phyloP scores from a whole-genome alignment of 1,140 invertebrate species.

The Akabosia matsudoensis region DNA sequence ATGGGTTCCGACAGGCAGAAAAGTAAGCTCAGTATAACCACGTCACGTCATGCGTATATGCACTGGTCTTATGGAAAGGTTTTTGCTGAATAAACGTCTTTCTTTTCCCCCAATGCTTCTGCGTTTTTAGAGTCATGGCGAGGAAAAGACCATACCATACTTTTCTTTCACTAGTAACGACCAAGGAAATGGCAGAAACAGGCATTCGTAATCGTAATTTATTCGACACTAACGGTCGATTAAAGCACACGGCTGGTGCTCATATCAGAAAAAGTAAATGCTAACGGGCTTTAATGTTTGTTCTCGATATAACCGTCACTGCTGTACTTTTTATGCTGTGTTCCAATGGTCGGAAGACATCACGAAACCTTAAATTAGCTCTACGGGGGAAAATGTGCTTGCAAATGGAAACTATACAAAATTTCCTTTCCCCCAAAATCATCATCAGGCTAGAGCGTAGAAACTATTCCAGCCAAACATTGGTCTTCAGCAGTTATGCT shows the following conservation, averaged over 20 bases:
- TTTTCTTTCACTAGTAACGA: background rate
- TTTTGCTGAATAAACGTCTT: slow-evolving; percentile 10
- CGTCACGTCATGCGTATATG: background rate
- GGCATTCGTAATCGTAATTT: slow-evolving; percentile 44
- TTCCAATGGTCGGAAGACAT: too few species aligned
- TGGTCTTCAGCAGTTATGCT: too few species aligned
- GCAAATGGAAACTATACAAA: too few species aligned
- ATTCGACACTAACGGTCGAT: slow-evolving; percentile 47
- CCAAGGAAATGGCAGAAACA: slow-evolving; percentile 9
- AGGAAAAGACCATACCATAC: background rate
- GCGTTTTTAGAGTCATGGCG: background rate
- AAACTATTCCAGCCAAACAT: too few species aligned
- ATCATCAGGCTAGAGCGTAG: too few species aligned
- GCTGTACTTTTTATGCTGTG: too few species aligned
- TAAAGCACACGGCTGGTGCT: slow-evolving; percentile 41
- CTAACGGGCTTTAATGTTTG: background rate
- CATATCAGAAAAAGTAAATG: slow-evolving; percentile 23
- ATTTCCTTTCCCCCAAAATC: too few species aligned
- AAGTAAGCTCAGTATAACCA: background rate
- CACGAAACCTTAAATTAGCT: too few species aligned
- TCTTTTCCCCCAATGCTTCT: background rate
- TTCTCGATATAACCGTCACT: background rate
- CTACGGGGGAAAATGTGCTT: too few species aligned
- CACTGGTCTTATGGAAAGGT: background rate
- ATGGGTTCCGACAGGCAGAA: too few species aligned